A percentile compares a stretch with the other conserved stretches of the same genome.
Evolutionary conservation across 2,888 invertebrate genomes (phyloP).

Genomic region (Sinopyrophorus schimmeli): DNA sequence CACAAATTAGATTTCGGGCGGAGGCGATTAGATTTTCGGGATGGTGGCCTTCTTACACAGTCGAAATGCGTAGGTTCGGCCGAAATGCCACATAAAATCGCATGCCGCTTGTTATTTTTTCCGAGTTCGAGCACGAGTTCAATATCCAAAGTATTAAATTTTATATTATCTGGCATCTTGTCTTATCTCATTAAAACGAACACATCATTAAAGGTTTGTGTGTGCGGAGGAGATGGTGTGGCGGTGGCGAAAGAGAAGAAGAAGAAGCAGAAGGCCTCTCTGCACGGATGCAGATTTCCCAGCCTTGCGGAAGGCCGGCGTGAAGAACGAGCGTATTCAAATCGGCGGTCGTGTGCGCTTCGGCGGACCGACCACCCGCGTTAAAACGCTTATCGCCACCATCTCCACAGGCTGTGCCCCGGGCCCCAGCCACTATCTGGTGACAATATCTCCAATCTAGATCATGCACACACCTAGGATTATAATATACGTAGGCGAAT

Average conservation of each 20-base stretch:
- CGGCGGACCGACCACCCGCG: conserved; percentile 50
- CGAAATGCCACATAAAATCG: conserved; percentile 43
- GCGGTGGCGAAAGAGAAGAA: conserved; percentile 40
- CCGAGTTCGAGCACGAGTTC: conserved; percentile 26
- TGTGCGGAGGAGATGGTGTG: conserved; percentile 40
- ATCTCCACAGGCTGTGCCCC: conserved; percentile 47
- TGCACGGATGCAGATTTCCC: conserved; percentile 49
- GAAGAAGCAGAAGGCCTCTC: conserved; percentile 14
- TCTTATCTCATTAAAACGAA: conserved; percentile 54
- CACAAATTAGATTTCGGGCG: too few relatives aligned
- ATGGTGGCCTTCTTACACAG: too few relatives aligned
- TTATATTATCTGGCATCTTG: conserved; percentile 54
- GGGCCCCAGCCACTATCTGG: conserved; percentile 51
- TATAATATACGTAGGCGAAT: conserved; percentile 39
- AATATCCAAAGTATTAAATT: conserved; percentile 49
- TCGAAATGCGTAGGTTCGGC: conserved; percentile 16
- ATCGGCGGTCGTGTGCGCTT: conserved; percentile 52
- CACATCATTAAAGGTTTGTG: conserved; percentile 54
- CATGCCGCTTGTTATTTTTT: conserved; percentile 38
- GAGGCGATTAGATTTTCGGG: too few relatives aligned
- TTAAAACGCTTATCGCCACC: conserved; percentile 48
- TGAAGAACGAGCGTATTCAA: conserved; percentile 55
- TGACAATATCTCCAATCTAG: conserved; percentile 57
- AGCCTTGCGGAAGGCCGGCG: conserved; percentile 36
- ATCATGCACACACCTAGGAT: conserved; percentile 55